Evolutionary conservation across 37 sponge, comb jelly and placozoan genomes (phyloP).

Genomic region (Beroe forskalii): DNA sequence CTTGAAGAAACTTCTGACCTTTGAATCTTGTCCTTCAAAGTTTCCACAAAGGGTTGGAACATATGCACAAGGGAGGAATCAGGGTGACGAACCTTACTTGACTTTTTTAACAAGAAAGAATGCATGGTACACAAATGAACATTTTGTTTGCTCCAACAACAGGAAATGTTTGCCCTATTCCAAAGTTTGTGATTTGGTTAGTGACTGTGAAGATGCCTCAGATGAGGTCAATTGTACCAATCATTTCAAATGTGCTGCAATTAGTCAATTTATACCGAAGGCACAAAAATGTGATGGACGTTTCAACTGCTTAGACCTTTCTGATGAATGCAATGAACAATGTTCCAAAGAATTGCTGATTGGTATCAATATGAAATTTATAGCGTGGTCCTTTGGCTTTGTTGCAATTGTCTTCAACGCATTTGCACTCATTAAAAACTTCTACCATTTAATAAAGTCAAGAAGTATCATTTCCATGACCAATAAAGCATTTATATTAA

Average conservation of each 20-base stretch:
- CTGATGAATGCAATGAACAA: slow-evolving; percentile 31
- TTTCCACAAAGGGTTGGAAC: not conserved
- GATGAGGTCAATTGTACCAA: not conserved
- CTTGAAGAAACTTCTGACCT: not conserved
- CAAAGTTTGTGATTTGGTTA: not conserved
- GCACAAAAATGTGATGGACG: not conserved
- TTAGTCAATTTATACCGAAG: not conserved
- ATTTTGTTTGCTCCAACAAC: not conserved
- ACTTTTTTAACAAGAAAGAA: not conserved
- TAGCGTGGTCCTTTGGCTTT: not conserved
- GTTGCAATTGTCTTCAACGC: not conserved
- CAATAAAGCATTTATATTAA: not conserved
- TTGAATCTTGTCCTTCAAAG: not conserved
- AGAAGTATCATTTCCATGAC: not conserved
- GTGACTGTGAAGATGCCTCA: not conserved
- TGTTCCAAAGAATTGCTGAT: not conserved
- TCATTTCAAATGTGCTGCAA: not conserved
- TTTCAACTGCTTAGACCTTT: not conserved
- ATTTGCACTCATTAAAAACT: not conserved
- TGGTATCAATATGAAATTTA: not conserved
- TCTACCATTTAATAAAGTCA: not conserved
- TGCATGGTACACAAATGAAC: not conserved
- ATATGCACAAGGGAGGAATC: not conserved
- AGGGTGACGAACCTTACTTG: not conserved
- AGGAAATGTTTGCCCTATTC: not conserved